These are phyloP conservation scores for Nomada fabriciana DNA, from an alignment of 2,888 invertebrate species.

Conservation along the genomic window DNA sequence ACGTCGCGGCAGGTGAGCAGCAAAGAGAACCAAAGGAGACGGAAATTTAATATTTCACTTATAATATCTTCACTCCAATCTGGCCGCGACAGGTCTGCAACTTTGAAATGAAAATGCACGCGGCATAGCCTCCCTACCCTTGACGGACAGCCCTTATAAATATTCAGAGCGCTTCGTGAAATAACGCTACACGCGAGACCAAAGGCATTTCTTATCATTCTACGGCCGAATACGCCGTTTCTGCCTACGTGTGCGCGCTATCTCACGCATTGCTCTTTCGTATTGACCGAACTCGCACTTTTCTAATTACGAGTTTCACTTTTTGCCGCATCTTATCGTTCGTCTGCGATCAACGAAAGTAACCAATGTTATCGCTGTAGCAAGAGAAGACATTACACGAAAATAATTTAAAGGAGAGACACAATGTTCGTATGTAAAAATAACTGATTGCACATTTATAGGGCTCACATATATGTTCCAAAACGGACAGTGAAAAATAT, in stretches of 20 bases:
- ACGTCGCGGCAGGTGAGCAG: slow-evolving; percentile 59
- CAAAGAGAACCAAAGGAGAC: slow-evolving; percentile 52
- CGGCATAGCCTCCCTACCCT: slow-evolving; percentile 51
- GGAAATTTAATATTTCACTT: slow-evolving; percentile 81
- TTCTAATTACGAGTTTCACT: slow-evolving; percentile 62
- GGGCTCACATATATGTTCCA: no score
- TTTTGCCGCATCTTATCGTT: slow-evolving; percentile 20
- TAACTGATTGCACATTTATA: no score
- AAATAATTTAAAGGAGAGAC: no score
- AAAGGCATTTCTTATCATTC: slow-evolving; percentile 81
- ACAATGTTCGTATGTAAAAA: no score
- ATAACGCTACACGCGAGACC: slow-evolving; percentile 82
- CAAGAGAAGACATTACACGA: no score
- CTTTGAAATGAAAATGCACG: slow-evolving; percentile 81
- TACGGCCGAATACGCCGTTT: slow-evolving; percentile 45
- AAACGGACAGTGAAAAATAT: no score
- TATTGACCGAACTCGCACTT: slow-evolving; percentile 54
- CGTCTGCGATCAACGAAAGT: not conserved
- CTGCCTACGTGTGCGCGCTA: slow-evolving; percentile 57
- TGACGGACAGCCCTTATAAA: slow-evolving; percentile 82
- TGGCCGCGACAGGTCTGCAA: slow-evolving; percentile 78
- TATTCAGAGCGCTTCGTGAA: slow-evolving; percentile 81
- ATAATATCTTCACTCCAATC: slow-evolving; percentile 81
- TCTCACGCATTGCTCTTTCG: slow-evolving; percentile 68
- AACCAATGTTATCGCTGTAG: slow-evolving; percentile 5